A percentile compares a stretch with the other conserved stretches of the same genome.
Evolutionary conservation across 2,797 vertebrate species (phyloP).

Genomic region (Periophthalmus magnuspinnatus): DNA sequence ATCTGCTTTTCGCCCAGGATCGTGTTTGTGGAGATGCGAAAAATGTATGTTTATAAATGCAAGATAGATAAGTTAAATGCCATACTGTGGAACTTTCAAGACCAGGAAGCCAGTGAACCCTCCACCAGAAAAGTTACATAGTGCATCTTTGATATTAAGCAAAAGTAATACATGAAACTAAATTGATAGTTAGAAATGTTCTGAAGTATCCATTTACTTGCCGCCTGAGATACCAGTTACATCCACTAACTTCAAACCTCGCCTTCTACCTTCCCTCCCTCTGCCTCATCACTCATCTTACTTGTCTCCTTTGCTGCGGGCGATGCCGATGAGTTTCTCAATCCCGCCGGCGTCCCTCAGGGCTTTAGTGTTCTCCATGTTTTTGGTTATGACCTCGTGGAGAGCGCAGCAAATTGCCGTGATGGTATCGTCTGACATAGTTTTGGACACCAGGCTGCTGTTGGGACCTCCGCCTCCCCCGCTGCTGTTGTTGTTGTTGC

Average conservation of each 20-base stretch:
- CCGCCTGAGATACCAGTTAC: neutral
- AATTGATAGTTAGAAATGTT: neutral
- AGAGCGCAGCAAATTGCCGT: constrained; percentile 98
- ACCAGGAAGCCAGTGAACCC: no score
- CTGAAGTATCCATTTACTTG: neutral
- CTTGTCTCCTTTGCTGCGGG: constrained; percentile 99
- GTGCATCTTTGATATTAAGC: no score
- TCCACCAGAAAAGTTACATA: no score
- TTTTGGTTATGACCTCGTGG: constrained; percentile 99
- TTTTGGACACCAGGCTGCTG: constrained; percentile 76
- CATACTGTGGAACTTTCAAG: no score
- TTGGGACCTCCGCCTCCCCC: constrained; percentile 83
- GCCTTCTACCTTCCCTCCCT: neutral
- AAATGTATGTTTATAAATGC: no score
- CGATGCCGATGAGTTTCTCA: constrained; percentile 97
- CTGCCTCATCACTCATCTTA: constrained; percentile 63
- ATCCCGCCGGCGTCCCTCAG: constrained; percentile 97
- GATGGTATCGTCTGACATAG: constrained; percentile 98
- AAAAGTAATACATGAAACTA: neutral
- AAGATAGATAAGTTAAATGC: no score
- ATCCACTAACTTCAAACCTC: neutral
- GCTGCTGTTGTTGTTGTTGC: constrained; percentile 80
- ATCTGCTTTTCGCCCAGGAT: no score
- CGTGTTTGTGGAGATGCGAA: no score
- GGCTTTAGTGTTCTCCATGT: constrained; percentile 99